Evolutionary conservation across 2,888 invertebrate species (phyloP), one percentile per base, ranked within the genome.

Genomic region (Callinectes sapidus): DNA sequence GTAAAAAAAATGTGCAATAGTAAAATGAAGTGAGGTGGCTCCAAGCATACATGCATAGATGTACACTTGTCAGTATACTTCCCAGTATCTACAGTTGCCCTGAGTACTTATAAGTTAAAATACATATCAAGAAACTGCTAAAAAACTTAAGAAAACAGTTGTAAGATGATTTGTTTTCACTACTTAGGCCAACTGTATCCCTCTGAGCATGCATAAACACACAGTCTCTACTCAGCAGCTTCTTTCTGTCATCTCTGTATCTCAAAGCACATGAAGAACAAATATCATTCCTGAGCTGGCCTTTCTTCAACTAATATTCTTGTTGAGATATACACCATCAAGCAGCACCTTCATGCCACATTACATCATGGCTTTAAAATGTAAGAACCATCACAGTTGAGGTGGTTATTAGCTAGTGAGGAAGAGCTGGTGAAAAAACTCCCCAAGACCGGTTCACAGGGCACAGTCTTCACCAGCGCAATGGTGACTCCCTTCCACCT

Each of bases 41-140:
- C 8, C 48, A 48, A 48, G 10, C 48, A 85, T 85, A 85, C n/a
- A 85, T 85, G n/a, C n/a, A 85, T 16, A 87, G 39, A 87, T 85
- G 10, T 85, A 39, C n/a, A 23, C 6, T 3, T 85, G 14, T 85
- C 5, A 32, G 28, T 32, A 18, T 85, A 23, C 10, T 16, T 85
- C 2, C 28, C 13, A 18, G 28, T 85, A 39, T 85, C 10, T 28
- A 39, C n/a, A 42, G n/a, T n/a, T 77, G 77, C 48, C 48, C 48
- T 48, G 6, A 48, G 48, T 48, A 48, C 48, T 48, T 48, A 48
- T 5, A 61, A 23, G 23, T 61, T 23, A 23, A 61, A 23, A 61
- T 61, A 61, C 3, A 61, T 61, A 55, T 55, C 2, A 55, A 55
- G 16, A 55, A 42, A 42, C 42, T 42, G 42, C 42, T 42, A 42